Conservation (phyloP, 2,888 invertebrate species). For the Thalpophila matura region DNA sequence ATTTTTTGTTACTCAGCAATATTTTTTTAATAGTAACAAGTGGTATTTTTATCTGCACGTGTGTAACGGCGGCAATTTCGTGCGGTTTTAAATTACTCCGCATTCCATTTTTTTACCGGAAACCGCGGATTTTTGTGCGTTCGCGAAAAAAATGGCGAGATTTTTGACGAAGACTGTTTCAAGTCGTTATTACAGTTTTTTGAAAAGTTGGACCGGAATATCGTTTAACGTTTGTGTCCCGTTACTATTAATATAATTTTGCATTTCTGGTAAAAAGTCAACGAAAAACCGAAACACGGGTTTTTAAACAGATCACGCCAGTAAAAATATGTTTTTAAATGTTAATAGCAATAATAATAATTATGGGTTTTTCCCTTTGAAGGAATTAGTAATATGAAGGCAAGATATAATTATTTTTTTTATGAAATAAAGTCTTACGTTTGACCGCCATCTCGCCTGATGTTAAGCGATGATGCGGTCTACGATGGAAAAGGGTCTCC, state of each 20-base stretch:
- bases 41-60: slow-evolving; percentile 80
- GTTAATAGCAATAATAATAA: too few species aligned
- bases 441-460: too few species aligned
- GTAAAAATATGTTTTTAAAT: too few species aligned
- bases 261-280: too few species aligned
- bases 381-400: too few species aligned
- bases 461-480: too few species aligned
- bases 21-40: slow-evolving; percentile 71
- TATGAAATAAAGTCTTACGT: too few species aligned
- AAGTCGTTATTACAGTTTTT: slow-evolving; percentile 54
- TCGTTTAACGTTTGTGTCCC: background rate
- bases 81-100: slow-evolving; percentile 86
- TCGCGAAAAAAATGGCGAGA: slow-evolving; percentile 73
- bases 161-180: slow-evolving; percentile 70
- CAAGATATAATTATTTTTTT: too few species aligned
- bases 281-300: too few species aligned
- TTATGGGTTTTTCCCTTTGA: too few species aligned
- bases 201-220: background rate
- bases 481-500: too few species aligned
- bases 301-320: too few species aligned
- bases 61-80: slow-evolving; percentile 82
- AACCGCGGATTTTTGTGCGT: slow-evolving; percentile 82
- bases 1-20: slow-evolving; percentile 49
- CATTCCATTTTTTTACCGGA: slow-evolving; percentile 86
- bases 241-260: slow-evolving; percentile 8